Percentiles rank a stretch among this genome's conserved stretches.
Conservation (phyloP, 1,140 invertebrate genomes). For the Brachionus sp. region DNA sequence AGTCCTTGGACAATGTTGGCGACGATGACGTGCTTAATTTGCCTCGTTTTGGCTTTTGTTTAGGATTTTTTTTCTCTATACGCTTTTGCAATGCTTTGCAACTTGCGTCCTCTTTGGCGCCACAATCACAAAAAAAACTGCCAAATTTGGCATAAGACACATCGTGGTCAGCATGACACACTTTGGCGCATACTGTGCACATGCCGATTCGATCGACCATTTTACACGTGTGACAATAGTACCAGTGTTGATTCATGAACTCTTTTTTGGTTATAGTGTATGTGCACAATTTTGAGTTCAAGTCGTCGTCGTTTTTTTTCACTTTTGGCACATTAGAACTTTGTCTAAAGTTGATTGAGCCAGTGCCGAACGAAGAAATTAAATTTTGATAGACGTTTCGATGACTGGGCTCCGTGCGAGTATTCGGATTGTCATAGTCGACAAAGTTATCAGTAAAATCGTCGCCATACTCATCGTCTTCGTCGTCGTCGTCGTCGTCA, state of each 20-base stretch:
- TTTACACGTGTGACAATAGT: slow-evolving; percentile 91
- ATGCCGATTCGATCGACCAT: slow-evolving; percentile 97
- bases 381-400: slow-evolving; percentile 7
- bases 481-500: slow-evolving; percentile 1
- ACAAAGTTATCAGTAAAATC: slow-evolving; percentile 40
- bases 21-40: slow-evolving; percentile 65
- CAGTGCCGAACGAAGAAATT: not conserved
- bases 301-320: slow-evolving; percentile 67
- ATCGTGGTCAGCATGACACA: slow-evolving; percentile 93
- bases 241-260: slow-evolving; percentile 89
- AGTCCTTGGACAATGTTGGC: not conserved
- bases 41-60: slow-evolving; percentile 57
- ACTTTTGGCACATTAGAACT: not conserved
- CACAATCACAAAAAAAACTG: slow-evolving; percentile 98
- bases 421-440: not conserved
- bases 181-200: slow-evolving; percentile 90
- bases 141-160: slow-evolving; percentile 96
- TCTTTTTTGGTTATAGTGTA: slow-evolving; percentile 94
- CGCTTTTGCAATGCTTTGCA: slow-evolving; percentile 64
- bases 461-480: slow-evolving; percentile 32
- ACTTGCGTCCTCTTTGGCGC: slow-evolving; percentile 83
- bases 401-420: not conserved
- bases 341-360: not conserved
- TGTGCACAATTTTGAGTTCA: slow-evolving; percentile 86
- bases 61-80: slow-evolving; percentile 47